A percentile compares a stretch with the other conserved stretches of the same genome.
phyloP scores from a whole-genome alignment of 2,888 invertebrate species.

The Plusia festucae region DNA sequence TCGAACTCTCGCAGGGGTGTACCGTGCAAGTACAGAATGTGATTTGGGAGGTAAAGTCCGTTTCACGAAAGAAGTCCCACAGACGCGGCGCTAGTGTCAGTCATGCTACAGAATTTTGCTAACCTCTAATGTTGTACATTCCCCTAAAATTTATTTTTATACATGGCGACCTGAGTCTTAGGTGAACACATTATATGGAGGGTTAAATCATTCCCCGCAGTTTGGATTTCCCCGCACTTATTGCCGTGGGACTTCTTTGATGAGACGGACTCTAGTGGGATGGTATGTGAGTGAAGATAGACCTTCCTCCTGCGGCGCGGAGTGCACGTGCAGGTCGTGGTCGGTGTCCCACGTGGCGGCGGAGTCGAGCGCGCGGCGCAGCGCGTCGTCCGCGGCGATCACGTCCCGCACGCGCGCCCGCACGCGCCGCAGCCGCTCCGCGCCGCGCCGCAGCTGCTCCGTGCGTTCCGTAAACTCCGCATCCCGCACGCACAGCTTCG shows the following conservation, averaged over 20 bases:
- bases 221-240: too few species aligned
- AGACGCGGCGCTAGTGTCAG: too few species aligned
- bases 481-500: conserved; percentile 76
- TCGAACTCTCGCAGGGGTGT: neutral
- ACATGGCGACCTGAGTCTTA: too few species aligned
- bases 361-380: conserved; percentile 62
- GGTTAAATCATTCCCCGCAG: too few species aligned
- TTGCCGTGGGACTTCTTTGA: too few species aligned
- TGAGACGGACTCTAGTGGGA: too few species aligned
- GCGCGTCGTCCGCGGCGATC: conserved; percentile 70
- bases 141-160: too few species aligned
- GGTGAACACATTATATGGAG: too few species aligned
- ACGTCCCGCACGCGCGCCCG: conserved; percentile 73
- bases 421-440: conserved; percentile 69
- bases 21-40: neutral
- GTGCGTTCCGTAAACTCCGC: conserved; percentile 74
- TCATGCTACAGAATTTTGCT: too few species aligned
- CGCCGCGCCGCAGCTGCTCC: conserved; percentile 67
- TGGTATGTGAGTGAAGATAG: conserved; percentile 15
- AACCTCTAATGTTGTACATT: too few species aligned
- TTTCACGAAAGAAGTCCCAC: too few species aligned
- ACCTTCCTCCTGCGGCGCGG: conserved; percentile 69
- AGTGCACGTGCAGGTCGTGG: conserved; percentile 53
- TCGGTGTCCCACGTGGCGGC: conserved; percentile 60
- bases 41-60: neutral